phyloP scores from a whole-genome alignment of 2,113 vertebrate genomes.

The Turnix velox region DNA sequence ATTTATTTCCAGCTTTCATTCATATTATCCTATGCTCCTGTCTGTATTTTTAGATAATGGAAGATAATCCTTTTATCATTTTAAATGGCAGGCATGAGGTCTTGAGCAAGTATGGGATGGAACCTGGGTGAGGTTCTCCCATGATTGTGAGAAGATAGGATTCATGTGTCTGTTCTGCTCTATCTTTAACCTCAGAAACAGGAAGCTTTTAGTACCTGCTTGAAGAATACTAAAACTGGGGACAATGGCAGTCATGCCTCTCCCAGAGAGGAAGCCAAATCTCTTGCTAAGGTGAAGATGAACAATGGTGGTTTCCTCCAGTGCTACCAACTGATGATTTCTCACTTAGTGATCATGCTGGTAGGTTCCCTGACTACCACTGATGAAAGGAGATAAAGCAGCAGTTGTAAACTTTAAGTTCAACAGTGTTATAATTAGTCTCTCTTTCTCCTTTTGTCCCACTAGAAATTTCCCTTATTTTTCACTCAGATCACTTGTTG shows the following conservation, averaged over 20 bases:
- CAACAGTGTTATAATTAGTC: not conserved
- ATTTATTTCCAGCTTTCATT: constrained; percentile 33
- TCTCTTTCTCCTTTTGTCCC: not conserved
- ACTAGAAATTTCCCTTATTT: not conserved
- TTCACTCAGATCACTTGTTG: not conserved
- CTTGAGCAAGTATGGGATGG: not conserved
- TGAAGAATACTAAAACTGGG: not conserved
- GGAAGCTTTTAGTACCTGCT: not conserved
- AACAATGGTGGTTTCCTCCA: not conserved
- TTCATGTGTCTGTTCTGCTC: not conserved
- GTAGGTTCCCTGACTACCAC: not conserved
- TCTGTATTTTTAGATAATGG: not conserved
- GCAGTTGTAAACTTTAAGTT: not conserved
- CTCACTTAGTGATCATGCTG: not conserved
- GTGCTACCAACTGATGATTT: not conserved
- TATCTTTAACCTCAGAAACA: not conserved
- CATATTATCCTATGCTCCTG: not conserved
- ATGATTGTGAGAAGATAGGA: not conserved
- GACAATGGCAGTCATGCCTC: not conserved
- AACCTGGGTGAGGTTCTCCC: too few relatives aligned
- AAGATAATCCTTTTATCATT: not conserved
- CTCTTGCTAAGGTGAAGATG: not conserved
- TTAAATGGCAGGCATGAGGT: not conserved
- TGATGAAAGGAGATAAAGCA: not conserved
- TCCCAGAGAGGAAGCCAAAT: not conserved